phyloP scores from a whole-genome alignment of 2,797 vertebrate species.

The Scolopax rusticola region DNA sequence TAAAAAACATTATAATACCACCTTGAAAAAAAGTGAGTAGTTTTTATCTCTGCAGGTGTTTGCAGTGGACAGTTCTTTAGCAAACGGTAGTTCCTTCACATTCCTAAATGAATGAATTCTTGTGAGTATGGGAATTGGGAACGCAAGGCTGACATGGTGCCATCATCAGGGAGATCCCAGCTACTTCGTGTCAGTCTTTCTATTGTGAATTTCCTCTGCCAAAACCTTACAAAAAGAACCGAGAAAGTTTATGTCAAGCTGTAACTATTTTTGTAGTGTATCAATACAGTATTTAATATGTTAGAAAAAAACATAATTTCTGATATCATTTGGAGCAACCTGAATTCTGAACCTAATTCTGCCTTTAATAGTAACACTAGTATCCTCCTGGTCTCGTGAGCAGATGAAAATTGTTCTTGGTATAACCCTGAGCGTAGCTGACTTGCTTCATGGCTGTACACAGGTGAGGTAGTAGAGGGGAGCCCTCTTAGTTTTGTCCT shows the following conservation, averaged over 20 bases:
- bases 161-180: neutral
- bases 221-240: neutral
- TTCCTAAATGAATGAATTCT: neutral
- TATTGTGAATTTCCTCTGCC: neutral
- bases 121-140: neutral
- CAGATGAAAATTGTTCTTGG: neutral
- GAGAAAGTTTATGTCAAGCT: neutral
- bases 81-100: neutral
- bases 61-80: neutral
- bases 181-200: neutral
- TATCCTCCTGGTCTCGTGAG: neutral
- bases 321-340: neutral
- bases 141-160: fast-evolving
- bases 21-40: neutral
- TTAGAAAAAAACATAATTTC: neutral
- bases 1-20: neutral
- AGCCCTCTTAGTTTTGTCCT: neutral
- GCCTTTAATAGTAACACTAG: neutral
- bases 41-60: neutral
- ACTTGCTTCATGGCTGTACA: neutral
- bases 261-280: neutral
- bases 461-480: neutral
- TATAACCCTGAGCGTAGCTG: neutral
- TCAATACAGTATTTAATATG: neutral
- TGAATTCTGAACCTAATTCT: neutral